These are phyloP conservation scores for Polyommatus icarus DNA, from an alignment of 2,888 invertebrate genomes.

Conservation along the genomic window DNA sequence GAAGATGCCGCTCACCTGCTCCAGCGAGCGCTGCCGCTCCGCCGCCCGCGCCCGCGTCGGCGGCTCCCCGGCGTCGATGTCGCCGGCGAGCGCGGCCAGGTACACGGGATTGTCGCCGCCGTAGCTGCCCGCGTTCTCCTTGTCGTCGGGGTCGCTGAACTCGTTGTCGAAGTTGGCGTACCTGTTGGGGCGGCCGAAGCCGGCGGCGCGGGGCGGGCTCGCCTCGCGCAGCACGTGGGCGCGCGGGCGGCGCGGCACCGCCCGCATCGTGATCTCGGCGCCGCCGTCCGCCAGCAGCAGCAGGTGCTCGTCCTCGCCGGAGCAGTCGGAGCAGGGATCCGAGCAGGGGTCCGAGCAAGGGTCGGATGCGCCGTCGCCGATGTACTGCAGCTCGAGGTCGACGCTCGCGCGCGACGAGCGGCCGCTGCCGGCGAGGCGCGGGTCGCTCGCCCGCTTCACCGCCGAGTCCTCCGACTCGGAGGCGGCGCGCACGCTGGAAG, in stretches of 20 bases:
- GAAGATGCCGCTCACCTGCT: constrained; percentile 88
- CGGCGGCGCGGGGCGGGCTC: constrained; percentile 59
- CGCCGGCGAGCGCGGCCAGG: constrained; percentile 67
- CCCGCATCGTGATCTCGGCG: constrained; percentile 73
- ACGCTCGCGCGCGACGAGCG: constrained; percentile 67
- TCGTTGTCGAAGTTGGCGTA: constrained; percentile 75
- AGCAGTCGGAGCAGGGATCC: constrained; percentile 66
- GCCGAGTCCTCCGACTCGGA: constrained; percentile 73
- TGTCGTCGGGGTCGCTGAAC: constrained; percentile 72
- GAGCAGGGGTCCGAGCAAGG: constrained; percentile 62
- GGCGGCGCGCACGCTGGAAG: constrained; percentile 63
- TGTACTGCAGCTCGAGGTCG: constrained; percentile 67
- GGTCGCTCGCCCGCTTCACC: constrained; percentile 68
- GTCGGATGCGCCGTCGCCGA: constrained; percentile 62
- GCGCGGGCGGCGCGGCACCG: constrained; percentile 59
- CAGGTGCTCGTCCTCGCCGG: constrained; percentile 75
- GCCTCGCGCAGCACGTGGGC: constrained; percentile 71
- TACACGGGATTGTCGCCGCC: constrained; percentile 73
- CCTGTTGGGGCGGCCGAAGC: constrained; percentile 65
- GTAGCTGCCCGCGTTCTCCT: constrained; percentile 66
- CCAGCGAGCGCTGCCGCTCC: constrained; percentile 85
- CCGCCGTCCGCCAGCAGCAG: constrained; percentile 72
- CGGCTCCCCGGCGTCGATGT: constrained; percentile 57
- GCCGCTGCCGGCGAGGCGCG: constrained; percentile 66
- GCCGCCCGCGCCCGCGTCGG: constrained; percentile 60